Base-by-base conservation (phyloP, 2,113 vertebrate genomes). In the Aplodontia rufa region DNA sequence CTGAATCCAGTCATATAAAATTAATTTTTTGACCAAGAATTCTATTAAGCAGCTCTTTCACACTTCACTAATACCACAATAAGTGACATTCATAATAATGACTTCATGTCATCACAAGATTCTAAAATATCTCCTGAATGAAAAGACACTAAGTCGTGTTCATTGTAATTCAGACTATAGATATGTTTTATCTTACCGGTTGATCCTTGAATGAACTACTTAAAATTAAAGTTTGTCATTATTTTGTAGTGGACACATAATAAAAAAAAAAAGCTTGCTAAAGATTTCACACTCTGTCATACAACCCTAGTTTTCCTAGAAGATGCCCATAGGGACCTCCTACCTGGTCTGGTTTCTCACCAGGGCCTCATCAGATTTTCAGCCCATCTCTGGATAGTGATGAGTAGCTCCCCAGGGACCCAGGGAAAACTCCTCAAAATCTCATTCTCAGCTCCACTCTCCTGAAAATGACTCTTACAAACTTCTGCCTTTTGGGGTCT, bases 21-120 rank as follows among this genome's bases (percentile, higher is more conserved):
- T 92, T 92, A 95, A 79, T 79, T 94, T 89, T 45, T 90, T 95
- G 93, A 68, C 76, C 13, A 71, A 91, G 66, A 93, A 62, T 90
- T 96, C 62, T 87, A 62, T 69, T 89, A 53, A 90, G 80, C 71
- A 87, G 53, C 17, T 64, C 42, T 79, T 95, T 58, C 58, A 64
- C 40, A 69, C 82, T 90, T 90, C 24, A 45, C 79, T 79, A 49
- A 35, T 84, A 76, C 55, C 88, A 82, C 74, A 96, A 55, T 82
- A 92, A 94, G 42, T 87, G 75, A 75, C 49, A 83, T 86, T 93
- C 74, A 62, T 75, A 58, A 45, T 83, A 87, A 87, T 71, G 20
- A 42, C 17, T 83, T 60, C 7, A 16, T 51, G 69, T 90, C 76
- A 74, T 83, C 74, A 62, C 75, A 51, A 92, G 90, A 86, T 89